Evolutionary conservation across 1,140 invertebrate species (phyloP).

Genomic region (Gonatopus flavifemur): DNA sequence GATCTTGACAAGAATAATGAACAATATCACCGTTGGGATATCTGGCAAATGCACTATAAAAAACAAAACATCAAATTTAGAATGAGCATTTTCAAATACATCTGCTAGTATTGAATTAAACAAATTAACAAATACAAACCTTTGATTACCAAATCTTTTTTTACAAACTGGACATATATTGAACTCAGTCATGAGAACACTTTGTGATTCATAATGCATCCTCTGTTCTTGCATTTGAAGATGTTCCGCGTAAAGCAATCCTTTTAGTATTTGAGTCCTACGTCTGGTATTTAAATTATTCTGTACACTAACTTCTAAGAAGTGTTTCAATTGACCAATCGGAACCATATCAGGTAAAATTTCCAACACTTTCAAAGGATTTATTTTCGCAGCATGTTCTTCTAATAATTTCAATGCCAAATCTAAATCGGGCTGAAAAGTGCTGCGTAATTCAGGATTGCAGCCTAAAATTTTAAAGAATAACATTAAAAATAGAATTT

Average conservation of each 20-base stretch:
- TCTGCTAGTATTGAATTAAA: neutral
- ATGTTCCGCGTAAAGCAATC: slow-evolving; percentile 80
- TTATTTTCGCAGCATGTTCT: slow-evolving; percentile 78
- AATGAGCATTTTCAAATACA: neutral
- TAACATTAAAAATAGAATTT: neutral
- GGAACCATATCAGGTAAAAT: slow-evolving; percentile 77
- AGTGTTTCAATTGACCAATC: slow-evolving; percentile 72
- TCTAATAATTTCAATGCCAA: slow-evolving; percentile 79
- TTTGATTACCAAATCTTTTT: slow-evolving; percentile 88
- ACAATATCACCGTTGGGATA: slow-evolving; percentile 91
- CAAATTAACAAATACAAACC: slow-evolving; percentile 55
- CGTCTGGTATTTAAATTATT: slow-evolving; percentile 72
- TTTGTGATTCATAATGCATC: slow-evolving; percentile 78
- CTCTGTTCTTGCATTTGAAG: slow-evolving; percentile 77
- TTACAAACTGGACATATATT: slow-evolving; percentile 89
- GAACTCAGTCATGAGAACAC: slow-evolving; percentile 79
- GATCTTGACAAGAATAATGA: slow-evolving; percentile 80
- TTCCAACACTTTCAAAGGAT: slow-evolving; percentile 73
- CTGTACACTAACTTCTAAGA: slow-evolving; percentile 77
- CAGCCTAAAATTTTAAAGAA: slow-evolving; percentile 51
- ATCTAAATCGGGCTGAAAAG: slow-evolving; percentile 70
- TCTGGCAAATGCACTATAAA: slow-evolving; percentile 82
- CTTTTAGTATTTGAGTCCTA: slow-evolving; percentile 76
- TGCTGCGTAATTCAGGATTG: slow-evolving; percentile 55
- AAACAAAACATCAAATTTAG: slow-evolving; percentile 21